A percentile compares a stretch with the other conserved stretches of the same genome.
Conservation (phyloP, 2,113 vertebrate species). For the Centropus bengalensis region DNA sequence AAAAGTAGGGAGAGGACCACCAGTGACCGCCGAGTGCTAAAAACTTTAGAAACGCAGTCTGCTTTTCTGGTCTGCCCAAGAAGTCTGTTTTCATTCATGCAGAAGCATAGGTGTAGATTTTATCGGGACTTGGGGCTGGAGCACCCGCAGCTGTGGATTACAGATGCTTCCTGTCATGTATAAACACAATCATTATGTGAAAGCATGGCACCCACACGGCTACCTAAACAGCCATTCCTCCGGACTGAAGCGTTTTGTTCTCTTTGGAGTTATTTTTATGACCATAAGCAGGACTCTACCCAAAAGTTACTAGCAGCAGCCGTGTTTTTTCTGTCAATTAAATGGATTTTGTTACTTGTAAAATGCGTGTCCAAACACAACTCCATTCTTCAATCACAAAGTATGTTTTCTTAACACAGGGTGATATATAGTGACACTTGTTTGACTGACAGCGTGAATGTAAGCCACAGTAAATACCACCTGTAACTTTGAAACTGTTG, state of each 20-base stretch:
- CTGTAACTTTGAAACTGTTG: constrained; percentile 46
- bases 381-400: constrained; percentile 57
- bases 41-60: neutral
- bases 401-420: constrained; percentile 48
- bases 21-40: neutral
- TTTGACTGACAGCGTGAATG: constrained; percentile 37
- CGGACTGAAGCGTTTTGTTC: constrained; percentile 60
- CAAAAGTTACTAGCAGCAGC: constrained; percentile 60
- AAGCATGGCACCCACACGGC: constrained; percentile 65
- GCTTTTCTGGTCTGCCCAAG: constrained; percentile 8
- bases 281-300: constrained; percentile 45
- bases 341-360: constrained; percentile 68
- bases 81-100: constrained; percentile 68
- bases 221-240: constrained; percentile 65
- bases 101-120: constrained; percentile 73
- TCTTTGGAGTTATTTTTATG: constrained; percentile 69
- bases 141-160: constrained; percentile 73
- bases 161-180: constrained; percentile 77
- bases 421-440: constrained; percentile 55
- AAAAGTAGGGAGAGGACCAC: neutral
- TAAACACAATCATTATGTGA: constrained; percentile 75
- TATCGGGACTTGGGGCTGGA: constrained; percentile 68
- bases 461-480: constrained; percentile 47
- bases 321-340: constrained; percentile 56
- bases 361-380: constrained; percentile 60